phyloP scores from a whole-genome alignment of 2,113 vertebrate species.

The Cyprinus carpio region DNA sequence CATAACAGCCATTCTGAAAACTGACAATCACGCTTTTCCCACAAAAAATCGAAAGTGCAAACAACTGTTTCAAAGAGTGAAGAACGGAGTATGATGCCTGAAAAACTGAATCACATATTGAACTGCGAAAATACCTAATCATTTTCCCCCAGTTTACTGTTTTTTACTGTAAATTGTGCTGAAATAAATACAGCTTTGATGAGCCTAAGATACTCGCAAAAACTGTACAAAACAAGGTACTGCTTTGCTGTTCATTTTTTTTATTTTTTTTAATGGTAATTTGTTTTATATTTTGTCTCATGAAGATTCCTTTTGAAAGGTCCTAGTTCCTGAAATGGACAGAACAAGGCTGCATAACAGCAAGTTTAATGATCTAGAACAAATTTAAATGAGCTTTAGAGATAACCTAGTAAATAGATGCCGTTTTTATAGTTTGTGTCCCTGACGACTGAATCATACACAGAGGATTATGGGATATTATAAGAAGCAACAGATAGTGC shows the following conservation, averaged over 20 bases:
- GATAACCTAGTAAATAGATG: constrained; percentile 5
- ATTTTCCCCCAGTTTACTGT: not conserved
- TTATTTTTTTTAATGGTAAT: too few species aligned
- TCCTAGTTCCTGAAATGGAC: not conserved
- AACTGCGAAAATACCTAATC: not conserved
- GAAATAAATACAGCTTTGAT: not conserved
- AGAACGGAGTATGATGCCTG: not conserved
- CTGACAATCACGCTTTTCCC: not conserved
- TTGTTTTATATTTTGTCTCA: too few species aligned
- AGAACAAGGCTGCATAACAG: not conserved
- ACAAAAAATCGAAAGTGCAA: not conserved
- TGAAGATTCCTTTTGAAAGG: too few species aligned
- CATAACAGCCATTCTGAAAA: not conserved
- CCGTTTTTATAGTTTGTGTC: not conserved
- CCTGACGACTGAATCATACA: not conserved
- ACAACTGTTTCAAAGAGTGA: not conserved
- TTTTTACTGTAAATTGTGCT: not conserved
- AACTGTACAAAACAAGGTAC: not conserved
- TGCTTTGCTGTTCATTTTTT: too few species aligned
- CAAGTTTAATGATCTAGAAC: not conserved
- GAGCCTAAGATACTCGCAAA: not conserved
- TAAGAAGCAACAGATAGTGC: not conserved
- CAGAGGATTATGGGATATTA: not conserved
- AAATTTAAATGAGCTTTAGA: not conserved
- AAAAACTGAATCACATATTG: not conserved